Conservation (phyloP, 2,113 vertebrate species). For the Zingel zingel region DNA sequence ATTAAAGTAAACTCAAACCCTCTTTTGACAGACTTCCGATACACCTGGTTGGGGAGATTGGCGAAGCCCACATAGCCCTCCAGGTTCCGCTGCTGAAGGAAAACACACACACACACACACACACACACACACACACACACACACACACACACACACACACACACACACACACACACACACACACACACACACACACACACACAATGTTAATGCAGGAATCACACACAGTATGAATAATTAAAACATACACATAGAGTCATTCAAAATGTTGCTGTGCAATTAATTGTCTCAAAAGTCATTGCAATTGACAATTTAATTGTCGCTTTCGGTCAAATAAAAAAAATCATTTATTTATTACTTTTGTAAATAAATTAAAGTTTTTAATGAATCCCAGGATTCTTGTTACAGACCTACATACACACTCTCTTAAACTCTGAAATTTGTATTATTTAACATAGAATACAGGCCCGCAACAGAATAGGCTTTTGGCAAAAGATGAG, state of each 20-base stretch:
- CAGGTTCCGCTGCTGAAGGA: conserved; percentile 84
- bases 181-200: too few relatives aligned
- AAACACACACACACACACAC: conserved; percentile 48
- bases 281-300: too few relatives aligned
- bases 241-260: not conserved
- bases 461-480: not conserved
- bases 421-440: not conserved
- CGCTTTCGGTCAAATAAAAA: too few relatives aligned
- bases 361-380: too few relatives aligned
- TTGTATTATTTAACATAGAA: not conserved
- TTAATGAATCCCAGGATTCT: too few relatives aligned
- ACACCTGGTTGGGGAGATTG: conserved; percentile 87
- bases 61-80: conserved; percentile 88
- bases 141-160: conserved; percentile 21
- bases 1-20: conserved; percentile 88
- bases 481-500: too few relatives aligned
- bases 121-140: not conserved
- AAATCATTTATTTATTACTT: too few relatives aligned
- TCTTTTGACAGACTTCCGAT: conserved; percentile 87
- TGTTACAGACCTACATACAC: too few relatives aligned
- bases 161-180: too few relatives aligned
- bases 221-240: not conserved
- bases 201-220: not conserved
- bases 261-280: too few relatives aligned
- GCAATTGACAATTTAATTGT: too few relatives aligned